Evolutionary conservation across 2,888 invertebrate species (phyloP), one percentile per base, ranked within the genome.

Genomic region (Euproctis similis): DNA sequence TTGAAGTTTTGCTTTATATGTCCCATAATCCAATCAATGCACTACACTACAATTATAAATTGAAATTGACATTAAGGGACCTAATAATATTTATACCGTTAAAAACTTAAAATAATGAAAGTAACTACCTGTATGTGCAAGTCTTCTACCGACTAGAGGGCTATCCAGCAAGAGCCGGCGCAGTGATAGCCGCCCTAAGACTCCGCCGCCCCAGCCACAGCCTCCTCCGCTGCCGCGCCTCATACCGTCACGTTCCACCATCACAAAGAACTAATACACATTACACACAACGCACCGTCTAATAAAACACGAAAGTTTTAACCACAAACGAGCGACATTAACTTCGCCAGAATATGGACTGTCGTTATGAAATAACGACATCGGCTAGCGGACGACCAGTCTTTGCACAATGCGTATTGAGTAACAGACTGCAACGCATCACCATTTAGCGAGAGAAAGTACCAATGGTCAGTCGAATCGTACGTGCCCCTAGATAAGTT

Each of bases 101-200:
- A n/a, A n/a, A n/a, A n/a, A n/a, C n/a, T n/a, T n/a, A 16, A 4
- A 9, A 24, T 24, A 4, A 3, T 12, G 9, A 4, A 21, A 14
- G 22, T 17, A 22, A 7, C 27, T 68, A 80, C 84, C 82, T 76
- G 85, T 73, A 39, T 84, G 80, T 19, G 85, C 82, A 12, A 90
- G 86, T 51, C 91, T 85, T 28, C 90, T 82, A 18, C 89, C 90
- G 31, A 91, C 86, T 10, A 91, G 80, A 2, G 91, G 91, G 63
- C 90, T 90, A 47, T 91, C 89, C 34, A 91, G 89, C 33, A 92
- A 85, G 39, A 92, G 75, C 38, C 90, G 86, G 24, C 91, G 86
- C 20, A 92, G 69, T 10, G 91, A 92, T 85, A 90, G 90, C 51
- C 91, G 78, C 39, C 84, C 78, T 28, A 82, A 64, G 42, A 80